Base-by-base conservation (phyloP, 1,140 invertebrate genomes). In the Drosophila varians region DNA sequence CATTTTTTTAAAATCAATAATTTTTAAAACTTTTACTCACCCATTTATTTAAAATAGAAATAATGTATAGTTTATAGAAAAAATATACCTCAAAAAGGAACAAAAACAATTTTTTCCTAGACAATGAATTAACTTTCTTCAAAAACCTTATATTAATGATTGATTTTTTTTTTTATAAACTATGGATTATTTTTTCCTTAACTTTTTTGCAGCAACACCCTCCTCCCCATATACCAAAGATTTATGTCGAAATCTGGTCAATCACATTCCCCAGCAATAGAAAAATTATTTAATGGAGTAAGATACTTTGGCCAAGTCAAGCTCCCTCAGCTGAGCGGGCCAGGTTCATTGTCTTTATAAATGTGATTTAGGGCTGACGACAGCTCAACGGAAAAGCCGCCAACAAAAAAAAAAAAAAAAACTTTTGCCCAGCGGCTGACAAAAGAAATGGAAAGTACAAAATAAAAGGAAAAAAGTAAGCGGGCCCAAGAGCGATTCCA, bases 391-490 rank as follows among this genome's bases (percentile, higher is more conserved):
- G 77, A 82, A 77, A 73, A 77, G 56, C 53, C 19, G 34, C 54
- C 47, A 69, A 18, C 12, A 51, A 26, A 48, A 51, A 52, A 31
- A 21, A 56, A 38, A 8, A 28, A 46, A 46, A 38, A 58, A 53
- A 70, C 42, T 52, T 57, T 31, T 40, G 49, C 52, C 65, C 74
- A 78, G 54, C 42, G 23, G 49, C 68, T 62, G 55, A 87, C 80
- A 84, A 84, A 84, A 84, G 80, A 84, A 84, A 84, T 76, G 80
- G 80, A 84, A 84, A 84, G 80, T 84, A 65, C 14, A 38, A 38
- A 38, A 38, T 38, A 38, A 14, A 38, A 38, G 12, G 1, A 16
- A 38, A 36, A 86, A 77, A 73, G 40, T 48, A 31, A 40, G 53
- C 14, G 19, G 19, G 18, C 8, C 28, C 25, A 42, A 56, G 56